Base-by-base conservation (phyloP, 2,888 invertebrate genomes). In the Macrophya alboannulata region DNA sequence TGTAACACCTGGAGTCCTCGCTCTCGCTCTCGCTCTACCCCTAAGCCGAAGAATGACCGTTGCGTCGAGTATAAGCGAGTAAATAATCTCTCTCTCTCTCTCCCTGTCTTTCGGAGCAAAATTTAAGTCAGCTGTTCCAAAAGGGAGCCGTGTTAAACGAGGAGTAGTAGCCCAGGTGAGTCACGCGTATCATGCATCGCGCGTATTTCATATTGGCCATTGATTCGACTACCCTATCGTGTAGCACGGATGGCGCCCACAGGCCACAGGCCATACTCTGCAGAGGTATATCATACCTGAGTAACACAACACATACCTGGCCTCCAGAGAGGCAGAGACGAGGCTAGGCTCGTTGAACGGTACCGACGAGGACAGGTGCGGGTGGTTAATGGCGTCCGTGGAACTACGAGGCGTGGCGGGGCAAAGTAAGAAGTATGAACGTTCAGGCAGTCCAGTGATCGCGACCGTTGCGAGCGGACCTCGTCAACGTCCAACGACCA, bases 391-490 rank as follows among this genome's bases (percentile, higher is more conserved):
- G 81, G 81, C 81, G 81, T 81, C 81, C 21, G 43, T 43, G 45
- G n/a, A 15, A 59, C 59, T 31, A 43, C 55, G 77, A 40, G 79
- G 81, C 59, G 59, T 40, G 81, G 81, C 62, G 81, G 62, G 81
- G 77, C 51, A 37, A 31, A 37, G 51, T 51, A 62, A 81, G 59
- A 59, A 81, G 81, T 59, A 59, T 81, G 81, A 81, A 76, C 51
- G 79, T 79, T 62, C 37, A 62, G 81, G 59, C 85, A 85, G 85
- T 85, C 85, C 85, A 76, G 85, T 85, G 85, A 85, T 85, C 85
- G 85, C 85, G 85, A 65, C 76, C 77, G 79, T 85, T 79, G 79
- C 85, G 79, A 85, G 48, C 77, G 85, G 84, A 84, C 74, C 74
- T 74, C 74, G 84, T 72, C 37, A 59, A 55, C 84, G 55, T 74